phyloP scores from a whole-genome alignment of 92 coral and sea anemone species.

The Phymanthus crucifer region DNA sequence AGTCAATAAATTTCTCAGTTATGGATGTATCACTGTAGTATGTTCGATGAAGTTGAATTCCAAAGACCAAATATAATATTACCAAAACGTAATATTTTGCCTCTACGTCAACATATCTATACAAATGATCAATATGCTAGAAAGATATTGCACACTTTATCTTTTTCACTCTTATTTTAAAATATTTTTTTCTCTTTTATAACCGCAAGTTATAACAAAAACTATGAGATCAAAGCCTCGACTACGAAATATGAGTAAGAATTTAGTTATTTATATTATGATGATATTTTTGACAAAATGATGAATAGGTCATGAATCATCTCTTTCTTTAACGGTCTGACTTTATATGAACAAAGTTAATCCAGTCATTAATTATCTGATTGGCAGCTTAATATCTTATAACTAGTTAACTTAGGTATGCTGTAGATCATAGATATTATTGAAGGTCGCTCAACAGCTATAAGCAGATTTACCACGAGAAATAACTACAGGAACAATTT shows the following conservation, averaged over 20 bases:
- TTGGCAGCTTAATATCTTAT: background rate
- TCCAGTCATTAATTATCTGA: conserved; percentile 1
- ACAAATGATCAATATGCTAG: background rate
- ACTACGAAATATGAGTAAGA: no score
- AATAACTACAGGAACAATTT: no score
- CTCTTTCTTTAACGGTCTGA: background rate
- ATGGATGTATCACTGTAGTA: no score
- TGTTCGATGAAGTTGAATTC: background rate
- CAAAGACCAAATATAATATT: background rate
- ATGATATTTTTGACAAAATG: background rate
- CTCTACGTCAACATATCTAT: conserved; percentile 3
- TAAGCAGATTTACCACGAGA: no score
- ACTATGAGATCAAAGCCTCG: no score
- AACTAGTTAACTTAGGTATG: no score
- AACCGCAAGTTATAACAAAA: no score
- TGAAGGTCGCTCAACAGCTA: no score
- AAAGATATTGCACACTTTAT: background rate
- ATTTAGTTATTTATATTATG: background rate
- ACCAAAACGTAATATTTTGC: background rate
- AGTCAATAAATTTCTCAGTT: no score
- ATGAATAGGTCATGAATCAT: background rate
- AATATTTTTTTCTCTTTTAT: no score
- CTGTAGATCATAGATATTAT: no score
- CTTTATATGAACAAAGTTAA: background rate
- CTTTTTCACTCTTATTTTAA: no score